Evolutionary conservation across 2,888 invertebrate genomes (phyloP).

Genomic region (Hanleya hanleyi): DNA sequence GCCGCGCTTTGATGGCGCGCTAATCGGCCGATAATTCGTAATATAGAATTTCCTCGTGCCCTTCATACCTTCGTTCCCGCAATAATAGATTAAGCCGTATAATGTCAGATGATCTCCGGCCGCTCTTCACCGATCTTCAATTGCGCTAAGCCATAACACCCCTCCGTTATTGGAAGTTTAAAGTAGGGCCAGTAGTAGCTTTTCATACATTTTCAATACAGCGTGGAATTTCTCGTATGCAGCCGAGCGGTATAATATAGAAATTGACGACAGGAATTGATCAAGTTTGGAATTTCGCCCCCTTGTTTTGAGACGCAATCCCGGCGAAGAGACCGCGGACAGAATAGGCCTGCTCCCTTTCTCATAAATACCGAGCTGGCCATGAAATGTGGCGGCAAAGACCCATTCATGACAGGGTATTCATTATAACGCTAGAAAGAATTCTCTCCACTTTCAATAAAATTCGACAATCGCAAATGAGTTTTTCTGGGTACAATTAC

Average conservation of each 20-base stretch:
- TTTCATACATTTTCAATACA: not conserved
- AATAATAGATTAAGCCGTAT: not conserved
- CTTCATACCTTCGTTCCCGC: not conserved
- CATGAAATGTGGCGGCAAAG: not conserved
- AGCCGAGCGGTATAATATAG: not conserved
- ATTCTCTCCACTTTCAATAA: not conserved
- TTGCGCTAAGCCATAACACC: not conserved
- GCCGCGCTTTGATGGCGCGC: not conserved
- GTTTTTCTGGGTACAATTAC: not conserved
- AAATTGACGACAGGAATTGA: not conserved
- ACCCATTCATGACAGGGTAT: not conserved
- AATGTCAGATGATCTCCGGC: not conserved
- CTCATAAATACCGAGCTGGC: not conserved
- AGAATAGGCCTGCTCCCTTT: not conserved
- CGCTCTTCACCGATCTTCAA: not conserved
- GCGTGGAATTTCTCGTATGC: not conserved
- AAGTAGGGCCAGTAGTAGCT: not conserved
- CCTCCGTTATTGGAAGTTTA: not conserved
- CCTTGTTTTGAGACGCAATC: not conserved
- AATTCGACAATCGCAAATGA: not conserved
- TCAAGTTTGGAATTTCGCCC: not conserved
- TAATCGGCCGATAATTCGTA: slow-evolving; percentile 3
- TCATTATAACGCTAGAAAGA: not conserved
- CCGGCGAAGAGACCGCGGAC: not conserved
- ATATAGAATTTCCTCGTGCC: not conserved